phyloP scores from a whole-genome alignment of 30 jellyfish, hydroid and myxozoan species.

The Aurelia sp. region DNA sequence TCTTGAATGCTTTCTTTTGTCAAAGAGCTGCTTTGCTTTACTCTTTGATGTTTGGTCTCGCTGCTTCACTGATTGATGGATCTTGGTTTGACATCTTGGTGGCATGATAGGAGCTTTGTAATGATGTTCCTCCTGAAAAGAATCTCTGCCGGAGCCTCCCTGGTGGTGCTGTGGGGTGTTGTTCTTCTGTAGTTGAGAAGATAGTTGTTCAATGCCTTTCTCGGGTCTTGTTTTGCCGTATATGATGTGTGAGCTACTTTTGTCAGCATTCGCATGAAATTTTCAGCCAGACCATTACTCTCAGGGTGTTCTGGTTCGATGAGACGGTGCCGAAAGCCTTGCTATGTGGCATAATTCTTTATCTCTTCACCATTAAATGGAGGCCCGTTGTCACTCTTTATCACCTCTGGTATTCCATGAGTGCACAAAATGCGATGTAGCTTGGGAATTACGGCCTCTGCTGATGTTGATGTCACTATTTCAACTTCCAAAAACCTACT shows the following conservation, averaged over 20 bases:
- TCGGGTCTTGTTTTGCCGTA: conserved; percentile 34
- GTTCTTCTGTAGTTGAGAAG: conserved; percentile 32
- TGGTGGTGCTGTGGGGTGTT: conserved; percentile 62
- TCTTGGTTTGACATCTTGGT: no score
- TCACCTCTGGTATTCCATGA: conserved; percentile 30
- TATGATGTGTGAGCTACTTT: conserved; percentile 42
- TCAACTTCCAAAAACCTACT: conserved; percentile 46
- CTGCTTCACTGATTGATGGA: no score
- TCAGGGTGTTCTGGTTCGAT: conserved; percentile 34
- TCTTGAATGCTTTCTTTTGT: no score
- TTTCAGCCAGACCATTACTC: conserved; percentile 56
- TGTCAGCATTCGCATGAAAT: conserved; percentile 29
- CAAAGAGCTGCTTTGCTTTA: no score
- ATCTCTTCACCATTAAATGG: conserved; percentile 31
- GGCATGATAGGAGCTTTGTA: no score
- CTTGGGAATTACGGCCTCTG: conserved; percentile 36
- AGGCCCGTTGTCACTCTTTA: conserved; percentile 48
- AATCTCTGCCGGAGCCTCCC: conserved; percentile 45
- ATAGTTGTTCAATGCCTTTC: conserved; percentile 15
- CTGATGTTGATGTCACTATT: conserved; percentile 18
- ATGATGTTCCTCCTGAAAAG: no score
- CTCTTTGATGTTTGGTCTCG: no score
- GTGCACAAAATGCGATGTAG: conserved; percentile 29
- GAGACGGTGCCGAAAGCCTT: not conserved
- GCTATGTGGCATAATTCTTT: no score